Conservation (phyloP, 2,797 vertebrate species). For the Lagocephalus sceleratus region DNA sequence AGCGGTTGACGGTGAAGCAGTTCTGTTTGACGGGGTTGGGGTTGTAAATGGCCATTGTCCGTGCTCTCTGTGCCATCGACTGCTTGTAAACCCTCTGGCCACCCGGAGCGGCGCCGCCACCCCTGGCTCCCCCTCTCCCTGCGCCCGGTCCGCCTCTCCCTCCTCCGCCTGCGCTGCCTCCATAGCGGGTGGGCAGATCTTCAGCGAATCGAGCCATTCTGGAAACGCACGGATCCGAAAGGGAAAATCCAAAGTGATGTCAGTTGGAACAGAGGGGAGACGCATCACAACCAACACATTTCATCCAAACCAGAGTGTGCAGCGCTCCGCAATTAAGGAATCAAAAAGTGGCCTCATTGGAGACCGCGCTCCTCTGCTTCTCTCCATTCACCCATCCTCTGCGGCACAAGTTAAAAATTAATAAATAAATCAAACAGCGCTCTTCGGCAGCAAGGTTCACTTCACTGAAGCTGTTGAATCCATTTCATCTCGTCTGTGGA, state of each 20-base stretch:
- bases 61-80: constrained; percentile 95
- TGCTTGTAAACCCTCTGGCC: constrained; percentile 97
- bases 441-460: constrained; percentile 30
- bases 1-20: constrained; percentile 98
- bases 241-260: constrained; percentile 80
- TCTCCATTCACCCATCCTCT: constrained; percentile 57
- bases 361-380: constrained; percentile 44
- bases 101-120: constrained; percentile 84
- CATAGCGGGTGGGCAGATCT: constrained; percentile 92
- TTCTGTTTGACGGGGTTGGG: constrained; percentile 98
- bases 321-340: no score
- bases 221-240: constrained; percentile 81
- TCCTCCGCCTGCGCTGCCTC: constrained; percentile 81
- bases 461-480: constrained; percentile 42
- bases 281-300: constrained; percentile 80
- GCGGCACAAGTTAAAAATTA: constrained; percentile 44
- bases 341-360: constrained; percentile 31
- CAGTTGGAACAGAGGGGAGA: constrained; percentile 72
- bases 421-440: constrained; percentile 14
- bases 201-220: constrained; percentile 97
- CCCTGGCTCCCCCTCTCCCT: constrained; percentile 80
- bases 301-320: constrained; percentile 50
- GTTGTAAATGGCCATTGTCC: constrained; percentile 99
- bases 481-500: constrained; percentile 16
- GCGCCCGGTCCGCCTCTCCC: constrained; percentile 81